A percentile compares a stretch with the other conserved stretches of the same genome.
Evolutionary conservation across 1,140 invertebrate genomes (phyloP).

Genomic region (Bombus sibiricus): DNA sequence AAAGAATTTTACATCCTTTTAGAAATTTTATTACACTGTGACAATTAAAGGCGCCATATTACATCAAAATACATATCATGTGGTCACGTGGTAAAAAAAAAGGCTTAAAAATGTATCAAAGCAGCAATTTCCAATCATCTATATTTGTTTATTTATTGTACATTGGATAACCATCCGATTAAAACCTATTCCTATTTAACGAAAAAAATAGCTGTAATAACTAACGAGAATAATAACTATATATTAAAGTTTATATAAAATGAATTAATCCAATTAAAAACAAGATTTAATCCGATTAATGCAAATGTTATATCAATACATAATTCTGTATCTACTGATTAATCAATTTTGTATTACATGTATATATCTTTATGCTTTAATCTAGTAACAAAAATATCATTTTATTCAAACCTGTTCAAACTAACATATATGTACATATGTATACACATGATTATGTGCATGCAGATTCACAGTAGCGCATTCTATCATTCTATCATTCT

Average conservation of each 20-base stretch:
- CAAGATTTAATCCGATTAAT: neutral
- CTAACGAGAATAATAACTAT: neutral
- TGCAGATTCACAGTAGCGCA: slow-evolving; percentile 14
- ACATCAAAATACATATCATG: slow-evolving; percentile 60
- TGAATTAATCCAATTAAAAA: too few relatives aligned
- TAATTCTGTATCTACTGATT: neutral
- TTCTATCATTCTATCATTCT: slow-evolving; percentile 3
- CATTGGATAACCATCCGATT: neutral
- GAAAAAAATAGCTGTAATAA: neutral
- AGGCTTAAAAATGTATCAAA: neutral
- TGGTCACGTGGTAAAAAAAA: slow-evolving; percentile 53
- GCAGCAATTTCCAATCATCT: slow-evolving; percentile 9
- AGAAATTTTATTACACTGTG: slow-evolving; percentile 27
- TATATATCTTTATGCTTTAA: neutral
- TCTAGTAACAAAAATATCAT: neutral
- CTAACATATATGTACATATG: neutral
- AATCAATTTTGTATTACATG: neutral
- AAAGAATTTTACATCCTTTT: slow-evolving; percentile 25
- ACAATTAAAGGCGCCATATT: slow-evolving; percentile 56
- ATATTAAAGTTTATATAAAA: neutral
- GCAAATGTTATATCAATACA: neutral
- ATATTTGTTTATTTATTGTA: neutral
- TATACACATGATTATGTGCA: neutral
- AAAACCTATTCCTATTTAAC: neutral
- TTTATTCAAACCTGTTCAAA: neutral